phyloP scores from a whole-genome alignment of 1,140 invertebrate species.

The Drosophila mojavensis region DNA sequence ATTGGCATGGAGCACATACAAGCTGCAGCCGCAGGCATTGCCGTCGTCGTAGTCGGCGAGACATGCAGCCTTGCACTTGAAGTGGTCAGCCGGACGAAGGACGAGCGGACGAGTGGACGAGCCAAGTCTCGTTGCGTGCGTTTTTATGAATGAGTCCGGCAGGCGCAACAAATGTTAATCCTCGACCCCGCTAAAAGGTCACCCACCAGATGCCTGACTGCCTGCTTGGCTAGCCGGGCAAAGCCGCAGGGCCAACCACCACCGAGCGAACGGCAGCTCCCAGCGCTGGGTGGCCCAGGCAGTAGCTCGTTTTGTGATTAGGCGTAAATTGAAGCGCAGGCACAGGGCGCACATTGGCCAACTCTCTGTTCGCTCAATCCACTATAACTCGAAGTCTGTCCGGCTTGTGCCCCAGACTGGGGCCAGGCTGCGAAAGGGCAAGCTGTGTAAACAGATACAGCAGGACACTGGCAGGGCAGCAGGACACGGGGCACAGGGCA shows the following conservation, averaged over 20 bases:
- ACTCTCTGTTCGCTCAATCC: not conserved
- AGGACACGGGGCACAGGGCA: slow-evolving; percentile 24
- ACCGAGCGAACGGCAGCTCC: not conserved
- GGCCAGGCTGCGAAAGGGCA: slow-evolving; percentile 59
- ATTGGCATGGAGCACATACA: slow-evolving; percentile 24
- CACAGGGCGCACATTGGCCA: slow-evolving; percentile 25
- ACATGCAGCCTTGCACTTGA: slow-evolving; percentile 73
- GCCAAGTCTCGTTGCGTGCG: slow-evolving; percentile 60
- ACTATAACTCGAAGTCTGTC: not conserved
- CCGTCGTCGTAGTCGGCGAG: slow-evolving; percentile 12
- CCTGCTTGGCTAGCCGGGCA: not conserved
- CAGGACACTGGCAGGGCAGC: slow-evolving; percentile 48
- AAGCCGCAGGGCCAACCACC: slow-evolving; percentile 32
- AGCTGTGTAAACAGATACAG: slow-evolving; percentile 68
- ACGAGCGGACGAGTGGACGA: not conserved
- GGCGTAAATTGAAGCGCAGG: slow-evolving; percentile 62
- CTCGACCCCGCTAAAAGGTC: slow-evolving; percentile 70
- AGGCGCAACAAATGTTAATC: slow-evolving; percentile 74
- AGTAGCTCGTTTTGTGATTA: slow-evolving; percentile 43
- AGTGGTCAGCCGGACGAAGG: slow-evolving; percentile 10
- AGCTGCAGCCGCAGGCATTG: slow-evolving; percentile 55
- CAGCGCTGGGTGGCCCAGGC: slow-evolving; percentile 7
- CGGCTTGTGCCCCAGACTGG: not conserved
- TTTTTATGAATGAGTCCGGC: slow-evolving; percentile 73
- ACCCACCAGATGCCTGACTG: slow-evolving; percentile 17